Percentiles rank a stretch among this genome's conserved stretches.
phyloP scores from a whole-genome alignment of 2,888 invertebrate genomes.

The Lithophane leautieri region DNA sequence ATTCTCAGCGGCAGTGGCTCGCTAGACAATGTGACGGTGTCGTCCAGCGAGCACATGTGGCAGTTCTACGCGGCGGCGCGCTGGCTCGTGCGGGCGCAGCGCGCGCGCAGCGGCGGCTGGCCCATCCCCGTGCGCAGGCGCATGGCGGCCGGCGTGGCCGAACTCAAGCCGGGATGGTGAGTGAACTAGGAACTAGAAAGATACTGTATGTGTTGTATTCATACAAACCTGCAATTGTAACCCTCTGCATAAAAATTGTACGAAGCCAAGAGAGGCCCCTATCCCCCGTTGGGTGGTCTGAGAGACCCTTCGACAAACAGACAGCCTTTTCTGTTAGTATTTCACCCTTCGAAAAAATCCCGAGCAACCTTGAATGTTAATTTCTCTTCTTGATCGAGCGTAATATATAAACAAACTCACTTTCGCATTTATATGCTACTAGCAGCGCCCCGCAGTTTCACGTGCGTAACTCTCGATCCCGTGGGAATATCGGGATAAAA shows the following conservation, averaged over 20 bases:
- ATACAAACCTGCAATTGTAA: background rate
- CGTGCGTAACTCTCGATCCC: too few species aligned
- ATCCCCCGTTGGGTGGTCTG: background rate
- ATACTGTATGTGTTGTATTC: background rate
- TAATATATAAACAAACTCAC: too few species aligned
- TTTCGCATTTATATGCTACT: too few species aligned
- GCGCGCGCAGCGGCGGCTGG: conserved; percentile 97
- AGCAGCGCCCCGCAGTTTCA: too few species aligned
- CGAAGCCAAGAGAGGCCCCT: background rate
- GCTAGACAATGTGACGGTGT: conserved; percentile 94
- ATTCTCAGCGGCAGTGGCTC: conserved; percentile 93
- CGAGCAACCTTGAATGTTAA: background rate
- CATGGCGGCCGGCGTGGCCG: conserved; percentile 93
- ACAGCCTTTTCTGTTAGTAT: background rate
- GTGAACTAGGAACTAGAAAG: conserved; percentile 32
- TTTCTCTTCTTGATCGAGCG: background rate
- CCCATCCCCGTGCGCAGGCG: conserved; percentile 96
- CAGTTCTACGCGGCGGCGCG: conserved; percentile 98
- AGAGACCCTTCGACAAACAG: background rate
- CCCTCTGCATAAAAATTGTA: background rate
- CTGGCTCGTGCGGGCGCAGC: conserved; percentile 97
- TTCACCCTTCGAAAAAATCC: background rate
- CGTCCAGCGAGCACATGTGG: conserved; percentile 96
- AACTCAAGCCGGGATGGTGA: conserved; percentile 96
- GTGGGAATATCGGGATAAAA: too few species aligned